Conservation (phyloP, 92 coral and sea anemone species). For the Actinernus sp. region DNA sequence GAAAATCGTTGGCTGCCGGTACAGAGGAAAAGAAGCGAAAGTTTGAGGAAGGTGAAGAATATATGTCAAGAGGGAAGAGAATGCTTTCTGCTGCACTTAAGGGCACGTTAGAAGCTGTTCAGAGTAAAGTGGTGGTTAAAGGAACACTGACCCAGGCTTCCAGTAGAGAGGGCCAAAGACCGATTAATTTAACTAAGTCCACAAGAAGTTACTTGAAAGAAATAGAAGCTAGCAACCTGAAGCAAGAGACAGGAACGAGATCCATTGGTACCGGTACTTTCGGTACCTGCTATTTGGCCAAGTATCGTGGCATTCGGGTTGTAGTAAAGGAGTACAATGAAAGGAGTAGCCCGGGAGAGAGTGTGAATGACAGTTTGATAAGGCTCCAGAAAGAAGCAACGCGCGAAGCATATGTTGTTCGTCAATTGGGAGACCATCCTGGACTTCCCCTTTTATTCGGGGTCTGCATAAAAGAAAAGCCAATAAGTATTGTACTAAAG, state of each 20-base stretch:
- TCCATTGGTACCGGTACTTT: constrained; percentile 48
- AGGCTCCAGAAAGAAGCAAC: constrained; percentile 19
- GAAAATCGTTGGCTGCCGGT: too few species aligned
- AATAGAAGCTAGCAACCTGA: constrained; percentile 10
- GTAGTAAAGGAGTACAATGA: constrained; percentile 40
- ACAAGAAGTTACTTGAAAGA: constrained; percentile 1
- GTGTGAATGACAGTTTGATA: not conserved
- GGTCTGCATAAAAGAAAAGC: constrained; percentile 1
- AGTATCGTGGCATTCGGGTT: constrained; percentile 25
- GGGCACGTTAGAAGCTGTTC: not conserved
- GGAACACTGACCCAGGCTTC: not conserved
- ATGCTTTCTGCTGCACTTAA: constrained; percentile 19
- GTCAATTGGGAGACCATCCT: constrained; percentile 28
- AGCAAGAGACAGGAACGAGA: constrained; percentile 8
- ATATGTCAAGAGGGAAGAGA: constrained; percentile 29
- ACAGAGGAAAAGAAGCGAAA: constrained; percentile 3
- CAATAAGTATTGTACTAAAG: constrained; percentile 24
- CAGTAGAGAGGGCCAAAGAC: not conserved
- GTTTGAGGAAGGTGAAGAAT: constrained; percentile 6
- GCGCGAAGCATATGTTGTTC: constrained; percentile 12
- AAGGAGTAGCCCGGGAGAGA: not conserved
- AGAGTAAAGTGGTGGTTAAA: not conserved
- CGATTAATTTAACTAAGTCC: not conserved
- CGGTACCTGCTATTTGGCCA: constrained; percentile 24
- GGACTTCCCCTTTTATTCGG: constrained; percentile 43